These are phyloP conservation scores for Ichneumon xanthorius DNA, from an alignment of 2,888 invertebrate genomes.

Conservation along the genomic window DNA sequence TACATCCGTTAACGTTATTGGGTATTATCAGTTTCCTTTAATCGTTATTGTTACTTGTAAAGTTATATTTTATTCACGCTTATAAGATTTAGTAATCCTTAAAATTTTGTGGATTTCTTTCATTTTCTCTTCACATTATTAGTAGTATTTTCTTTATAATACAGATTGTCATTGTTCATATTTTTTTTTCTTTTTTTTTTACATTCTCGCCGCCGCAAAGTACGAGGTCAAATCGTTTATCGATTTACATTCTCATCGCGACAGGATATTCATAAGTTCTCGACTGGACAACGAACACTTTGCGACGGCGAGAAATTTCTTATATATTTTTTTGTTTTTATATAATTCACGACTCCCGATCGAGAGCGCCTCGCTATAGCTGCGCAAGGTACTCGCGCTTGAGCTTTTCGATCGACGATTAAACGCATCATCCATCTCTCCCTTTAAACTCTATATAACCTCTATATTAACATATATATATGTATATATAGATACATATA, in stretches of 20 bases:
- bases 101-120: constrained; percentile 59
- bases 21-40: constrained; percentile 48
- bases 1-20: constrained; percentile 57
- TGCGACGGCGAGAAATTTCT: constrained; percentile 11
- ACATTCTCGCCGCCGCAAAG: constrained; percentile 53
- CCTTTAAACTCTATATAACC: constrained; percentile 19
- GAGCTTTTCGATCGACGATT: constrained; percentile 48
- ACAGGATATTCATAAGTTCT: not conserved
- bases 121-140: constrained; percentile 68
- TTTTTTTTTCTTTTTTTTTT: constrained; percentile 60
- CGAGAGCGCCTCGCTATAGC: constrained; percentile 58
- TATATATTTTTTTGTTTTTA: not conserved
- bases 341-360: constrained; percentile 53
- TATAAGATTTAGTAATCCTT: constrained; percentile 60
- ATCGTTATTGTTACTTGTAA: constrained; percentile 53
- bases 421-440: constrained; percentile 23
- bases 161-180: constrained; percentile 82
- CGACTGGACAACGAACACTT: not conserved
- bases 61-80: constrained; percentile 65
- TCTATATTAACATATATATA: constrained; percentile 22
- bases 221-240: constrained; percentile 3
- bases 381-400: constrained; percentile 59
- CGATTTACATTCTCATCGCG: not conserved
- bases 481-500: constrained; percentile 49
- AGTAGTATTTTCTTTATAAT: constrained; percentile 76